These are phyloP conservation scores for Kryphioiulus occultus DNA, from an alignment of 2,888 invertebrate genomes.

Conservation along the genomic window DNA sequence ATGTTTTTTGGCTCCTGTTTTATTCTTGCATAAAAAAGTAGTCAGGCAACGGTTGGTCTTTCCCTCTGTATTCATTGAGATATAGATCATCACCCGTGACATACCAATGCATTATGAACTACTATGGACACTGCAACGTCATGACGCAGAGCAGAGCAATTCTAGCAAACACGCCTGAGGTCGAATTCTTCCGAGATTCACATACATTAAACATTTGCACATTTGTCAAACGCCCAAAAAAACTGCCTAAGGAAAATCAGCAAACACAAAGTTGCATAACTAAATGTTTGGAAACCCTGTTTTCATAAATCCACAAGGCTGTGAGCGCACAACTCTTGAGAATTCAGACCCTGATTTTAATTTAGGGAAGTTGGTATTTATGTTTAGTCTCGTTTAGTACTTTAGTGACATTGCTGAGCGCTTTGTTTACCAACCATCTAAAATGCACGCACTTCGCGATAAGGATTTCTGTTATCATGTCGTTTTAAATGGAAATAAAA, in stretches of 20 bases:
- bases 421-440: neutral
- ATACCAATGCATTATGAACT: conserved; percentile 1
- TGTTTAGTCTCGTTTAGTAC: neutral
- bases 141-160: neutral
- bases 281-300: neutral
- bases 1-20: neutral
- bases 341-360: neutral
- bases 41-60: conserved; percentile 35
- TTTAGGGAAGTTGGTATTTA: neutral
- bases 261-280: neutral
- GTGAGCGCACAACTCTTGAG: neutral
- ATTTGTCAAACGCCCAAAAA: neutral
- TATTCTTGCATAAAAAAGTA: conserved; percentile 28
- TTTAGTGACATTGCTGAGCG: neutral
- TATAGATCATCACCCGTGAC: conserved; percentile 19
- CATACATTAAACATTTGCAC: too few relatives aligned
- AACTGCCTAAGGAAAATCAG: neutral
- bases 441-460: neutral
- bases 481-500: neutral
- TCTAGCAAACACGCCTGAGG: neutral
- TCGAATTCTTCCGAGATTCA: neutral
- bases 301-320: neutral
- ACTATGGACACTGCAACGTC: neutral
- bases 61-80: neutral
- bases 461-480: neutral